phyloP scores from a whole-genome alignment of 2,888 invertebrate genomes.

The Eupithecia pulchellata region DNA sequence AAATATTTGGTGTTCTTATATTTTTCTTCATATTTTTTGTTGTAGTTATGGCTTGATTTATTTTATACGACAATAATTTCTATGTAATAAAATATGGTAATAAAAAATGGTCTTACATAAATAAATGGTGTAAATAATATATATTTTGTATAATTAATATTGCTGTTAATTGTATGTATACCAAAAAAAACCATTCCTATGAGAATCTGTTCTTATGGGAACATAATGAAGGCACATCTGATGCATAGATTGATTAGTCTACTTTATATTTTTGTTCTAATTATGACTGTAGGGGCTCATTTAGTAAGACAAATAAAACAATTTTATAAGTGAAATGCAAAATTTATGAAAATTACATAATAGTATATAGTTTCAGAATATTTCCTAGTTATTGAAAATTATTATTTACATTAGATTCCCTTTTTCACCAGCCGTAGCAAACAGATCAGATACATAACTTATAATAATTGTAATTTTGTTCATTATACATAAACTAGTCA shows the following conservation, averaged over 20 bases:
- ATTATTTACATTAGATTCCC: conserved; percentile 41
- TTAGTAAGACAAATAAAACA: conserved; percentile 21
- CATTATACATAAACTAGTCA: conserved; percentile 19
- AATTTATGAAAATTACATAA: conserved; percentile 44
- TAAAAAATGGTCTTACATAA: conserved; percentile 18
- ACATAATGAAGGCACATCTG: not conserved
- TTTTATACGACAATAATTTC: conserved; percentile 24
- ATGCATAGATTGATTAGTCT: too few species aligned
- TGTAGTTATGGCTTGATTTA: conserved; percentile 93
- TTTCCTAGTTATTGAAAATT: conserved; percentile 39
- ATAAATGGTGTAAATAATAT: not conserved
- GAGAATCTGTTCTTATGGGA: not conserved
- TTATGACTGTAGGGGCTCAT: too few species aligned
- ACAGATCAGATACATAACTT: conserved; percentile 15
- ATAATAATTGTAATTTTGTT: conserved; percentile 15
- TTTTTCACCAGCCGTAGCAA: conserved; percentile 21
- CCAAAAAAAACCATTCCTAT: not conserved
- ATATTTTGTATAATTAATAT: not conserved
- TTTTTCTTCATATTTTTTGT: conserved; percentile 99
- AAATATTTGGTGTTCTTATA: conserved; percentile 98
- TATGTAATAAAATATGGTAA: conserved; percentile 20
- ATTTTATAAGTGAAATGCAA: conserved; percentile 21
- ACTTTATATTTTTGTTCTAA: too few species aligned
- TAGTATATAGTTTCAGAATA: conserved; percentile 37
- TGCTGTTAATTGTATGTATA: too few species aligned